A percentile compares a stretch with the other conserved stretches of the same genome.
Conservation (phyloP, 2,797 vertebrate genomes). For the Protonibea diacanthus region DNA sequence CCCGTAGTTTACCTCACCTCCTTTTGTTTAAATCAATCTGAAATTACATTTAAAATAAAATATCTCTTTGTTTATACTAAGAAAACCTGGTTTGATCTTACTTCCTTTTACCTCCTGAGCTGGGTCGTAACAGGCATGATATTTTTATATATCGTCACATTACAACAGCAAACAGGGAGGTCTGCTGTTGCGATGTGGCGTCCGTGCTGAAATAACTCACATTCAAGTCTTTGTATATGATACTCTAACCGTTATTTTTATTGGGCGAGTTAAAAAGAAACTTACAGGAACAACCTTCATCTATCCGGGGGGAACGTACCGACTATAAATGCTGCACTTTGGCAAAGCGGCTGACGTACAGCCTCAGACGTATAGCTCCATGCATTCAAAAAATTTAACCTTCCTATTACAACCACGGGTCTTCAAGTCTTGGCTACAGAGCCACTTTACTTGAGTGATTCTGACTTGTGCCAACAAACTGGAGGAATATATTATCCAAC, state of each 20-base stretch:
- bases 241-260: slow-evolving; percentile 29
- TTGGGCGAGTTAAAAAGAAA: slow-evolving; percentile 39
- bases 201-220: slow-evolving; percentile 19
- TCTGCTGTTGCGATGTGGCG: not conserved
- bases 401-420: slow-evolving; percentile 55
- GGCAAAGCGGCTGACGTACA: slow-evolving; percentile 36
- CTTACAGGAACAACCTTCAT: slow-evolving; percentile 38
- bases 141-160: not conserved
- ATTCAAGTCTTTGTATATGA: slow-evolving; percentile 2
- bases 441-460: slow-evolving; percentile 58
- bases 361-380: slow-evolving; percentile 38
- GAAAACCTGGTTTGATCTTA: too few species aligned
- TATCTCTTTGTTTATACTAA: too few species aligned
- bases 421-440: slow-evolving; percentile 45
- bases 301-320: slow-evolving; percentile 30
- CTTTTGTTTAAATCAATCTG: too few species aligned
- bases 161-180: slow-evolving; percentile 26
- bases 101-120: too few species aligned
- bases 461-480: slow-evolving; percentile 57
- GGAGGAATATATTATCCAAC: slow-evolving; percentile 53
- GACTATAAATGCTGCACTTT: slow-evolving; percentile 49
- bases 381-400: slow-evolving; percentile 56
- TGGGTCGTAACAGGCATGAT: too few species aligned
- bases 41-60: too few species aligned
- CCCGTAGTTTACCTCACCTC: too few species aligned